A percentile compares a stretch with the other conserved stretches of the same genome.
These are phyloP conservation scores for Parotia lawesii DNA, from an alignment of 2,113 vertebrate genomes.

Conservation along the genomic window DNA sequence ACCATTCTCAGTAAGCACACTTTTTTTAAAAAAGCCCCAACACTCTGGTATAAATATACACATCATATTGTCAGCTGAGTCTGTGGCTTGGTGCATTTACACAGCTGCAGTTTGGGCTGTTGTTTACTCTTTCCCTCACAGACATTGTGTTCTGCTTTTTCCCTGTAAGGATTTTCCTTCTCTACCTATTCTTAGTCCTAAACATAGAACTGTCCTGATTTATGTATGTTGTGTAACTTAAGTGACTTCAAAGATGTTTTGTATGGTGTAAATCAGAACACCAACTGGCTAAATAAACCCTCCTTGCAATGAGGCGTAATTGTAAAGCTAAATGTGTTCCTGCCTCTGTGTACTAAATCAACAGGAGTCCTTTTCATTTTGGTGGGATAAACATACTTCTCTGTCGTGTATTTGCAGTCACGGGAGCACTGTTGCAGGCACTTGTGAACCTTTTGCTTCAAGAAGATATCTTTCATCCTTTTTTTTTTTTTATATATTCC, in stretches of 20 bases:
- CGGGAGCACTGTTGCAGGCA: not conserved
- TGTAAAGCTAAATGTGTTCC: slow-evolving; percentile 17
- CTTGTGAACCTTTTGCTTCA: not conserved
- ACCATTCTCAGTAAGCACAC: not conserved
- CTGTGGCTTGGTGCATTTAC: not conserved
- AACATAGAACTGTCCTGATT: not conserved
- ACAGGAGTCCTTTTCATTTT: not conserved
- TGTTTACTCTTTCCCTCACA: not conserved
- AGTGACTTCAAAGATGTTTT: slow-evolving; percentile 1
- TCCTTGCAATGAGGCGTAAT: not conserved
- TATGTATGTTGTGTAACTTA: not conserved
- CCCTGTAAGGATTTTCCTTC: slow-evolving; percentile 16
- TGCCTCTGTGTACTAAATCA: not conserved
- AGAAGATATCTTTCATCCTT: not conserved
- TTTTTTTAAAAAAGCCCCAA: not conserved
- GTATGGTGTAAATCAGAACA: not conserved
- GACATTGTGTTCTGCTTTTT: not conserved
- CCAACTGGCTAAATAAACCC: not conserved
- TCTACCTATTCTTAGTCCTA: not conserved
- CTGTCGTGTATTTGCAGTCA: not conserved
- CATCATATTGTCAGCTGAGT: not conserved
- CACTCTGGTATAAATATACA: not conserved
- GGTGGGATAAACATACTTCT: not conserved
- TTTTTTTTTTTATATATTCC: not conserved
- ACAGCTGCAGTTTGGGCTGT: not conserved